Base-by-base conservation (phyloP, 1,140 invertebrate species). In the Spodoptera frugiperda region DNA sequence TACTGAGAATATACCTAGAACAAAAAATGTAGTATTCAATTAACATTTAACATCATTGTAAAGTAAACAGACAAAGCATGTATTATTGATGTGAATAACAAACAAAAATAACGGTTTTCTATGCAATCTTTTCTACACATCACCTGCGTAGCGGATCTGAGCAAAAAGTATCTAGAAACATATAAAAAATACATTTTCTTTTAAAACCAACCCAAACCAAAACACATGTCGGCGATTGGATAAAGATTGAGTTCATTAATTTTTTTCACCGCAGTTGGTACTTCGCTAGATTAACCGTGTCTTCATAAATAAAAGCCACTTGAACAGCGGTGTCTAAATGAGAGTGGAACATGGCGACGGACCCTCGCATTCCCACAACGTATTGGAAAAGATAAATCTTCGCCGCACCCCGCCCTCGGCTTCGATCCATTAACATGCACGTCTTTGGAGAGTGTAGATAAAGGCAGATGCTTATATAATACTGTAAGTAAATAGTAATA, bases 301-400 rank as follows among this genome's bases (percentile, higher is more conserved):
- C 79, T 81, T 80, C 80, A 79, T 87, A 87, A 84, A 85, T 84
- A 84, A 83, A 86, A 77, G 30, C 81, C 81, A 88, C 86, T 88
- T 85, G 84, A 83, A 76, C 70, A 49, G 19, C 53, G 17, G 44
- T 48, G 54, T 55, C 39, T 75, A 79, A 83, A 78, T 73, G 76
- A 81, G 78, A 39, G 21, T 39, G 72, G 33, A 51, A 70, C 48
- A 33, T 61, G 15, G 33, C 33, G 72, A 17, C 76, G 67, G 44
- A 65, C 76, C 76, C 67, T 48, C 17, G 17, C 61, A 76, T 89
- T 90, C 87, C 83, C 87, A 85, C 83, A 86, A 72, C 76, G 86
- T 84, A 87, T 88, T 88, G 79, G 82, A 89, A 87, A 85, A 91
- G 84, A 92, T 92, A 92, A 92, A 92, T 91, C 88, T 89, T 86